Evolutionary conservation across 2,888 invertebrate genomes (phyloP).

Genomic region (Apotomis capreana): DNA sequence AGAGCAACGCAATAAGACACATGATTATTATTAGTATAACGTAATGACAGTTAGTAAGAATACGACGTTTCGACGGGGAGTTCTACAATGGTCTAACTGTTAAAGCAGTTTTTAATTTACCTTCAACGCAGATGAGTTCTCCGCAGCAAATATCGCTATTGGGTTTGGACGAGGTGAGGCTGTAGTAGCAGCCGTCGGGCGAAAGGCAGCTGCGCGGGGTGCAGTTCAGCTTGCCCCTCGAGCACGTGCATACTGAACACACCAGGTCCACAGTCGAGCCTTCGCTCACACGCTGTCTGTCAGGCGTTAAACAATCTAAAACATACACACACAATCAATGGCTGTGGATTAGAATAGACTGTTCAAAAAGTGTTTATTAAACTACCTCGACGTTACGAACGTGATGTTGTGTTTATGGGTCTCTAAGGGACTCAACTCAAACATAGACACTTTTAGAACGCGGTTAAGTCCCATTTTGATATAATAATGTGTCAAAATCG

Average conservation of each 20-base stretch:
- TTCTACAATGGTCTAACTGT: neutral
- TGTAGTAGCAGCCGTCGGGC: constrained; percentile 54
- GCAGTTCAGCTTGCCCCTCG: constrained; percentile 67
- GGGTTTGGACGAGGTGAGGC: constrained; percentile 46
- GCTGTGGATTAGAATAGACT: neutral
- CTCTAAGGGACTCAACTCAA: no score
- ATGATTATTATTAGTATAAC: no score
- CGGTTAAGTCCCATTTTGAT: no score
- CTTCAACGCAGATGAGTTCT: constrained; percentile 63
- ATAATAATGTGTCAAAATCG: no score
- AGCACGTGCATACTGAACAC: constrained; percentile 68
- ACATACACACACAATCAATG: constrained; percentile 21
- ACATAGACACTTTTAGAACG: no score
- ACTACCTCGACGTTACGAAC: no score
- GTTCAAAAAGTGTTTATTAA: no score
- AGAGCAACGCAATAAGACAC: no score
- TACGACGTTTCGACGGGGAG: no score
- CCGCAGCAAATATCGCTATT: constrained; percentile 67
- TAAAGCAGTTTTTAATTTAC: constrained; percentile 48
- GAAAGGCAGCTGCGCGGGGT: constrained; percentile 60
- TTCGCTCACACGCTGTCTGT: constrained; percentile 62
- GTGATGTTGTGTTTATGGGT: no score
- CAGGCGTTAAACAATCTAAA: constrained; percentile 64
- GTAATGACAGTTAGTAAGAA: no score
- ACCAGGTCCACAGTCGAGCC: constrained; percentile 61